These are phyloP conservation scores for Betta splendens DNA, from an alignment of 2,797 vertebrate genomes.

Conservation along the genomic window DNA sequence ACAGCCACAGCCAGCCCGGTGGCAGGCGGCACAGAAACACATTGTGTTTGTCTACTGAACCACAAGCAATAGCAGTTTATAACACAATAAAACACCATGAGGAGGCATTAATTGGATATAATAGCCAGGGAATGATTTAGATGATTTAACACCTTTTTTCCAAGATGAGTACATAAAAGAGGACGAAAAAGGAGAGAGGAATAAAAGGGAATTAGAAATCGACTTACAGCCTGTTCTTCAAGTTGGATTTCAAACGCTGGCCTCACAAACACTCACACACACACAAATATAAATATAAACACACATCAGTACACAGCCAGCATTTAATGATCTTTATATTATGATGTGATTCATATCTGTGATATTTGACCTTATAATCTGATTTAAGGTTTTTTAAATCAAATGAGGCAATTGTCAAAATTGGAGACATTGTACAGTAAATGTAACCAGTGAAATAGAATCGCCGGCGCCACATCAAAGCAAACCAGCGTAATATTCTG, in stretches of 20 bases:
- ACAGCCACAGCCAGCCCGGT: slow-evolving; percentile 75
- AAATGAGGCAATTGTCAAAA: background rate
- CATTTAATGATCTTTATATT: background rate
- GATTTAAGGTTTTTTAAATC: background rate
- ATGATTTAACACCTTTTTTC: slow-evolving; percentile 84
- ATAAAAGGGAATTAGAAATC: slow-evolving; percentile 65
- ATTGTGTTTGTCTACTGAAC: slow-evolving; percentile 94
- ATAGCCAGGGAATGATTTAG: slow-evolving; percentile 84
- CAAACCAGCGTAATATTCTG: slow-evolving; percentile 12
- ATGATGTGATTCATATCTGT: no score
- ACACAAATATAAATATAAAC: slow-evolving; percentile 12
- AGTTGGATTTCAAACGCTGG: slow-evolving; percentile 43
- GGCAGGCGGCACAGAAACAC: slow-evolving; percentile 83
- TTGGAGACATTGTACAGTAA: background rate
- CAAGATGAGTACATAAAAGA: slow-evolving; percentile 66
- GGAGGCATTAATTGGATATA: slow-evolving; percentile 93
- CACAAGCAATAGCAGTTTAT: slow-evolving; percentile 91
- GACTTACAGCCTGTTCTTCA: slow-evolving; percentile 47
- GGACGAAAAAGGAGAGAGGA: slow-evolving; percentile 61
- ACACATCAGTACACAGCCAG: slow-evolving; percentile 10
- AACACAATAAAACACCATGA: slow-evolving; percentile 93
- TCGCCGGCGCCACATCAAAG: slow-evolving; percentile 16
- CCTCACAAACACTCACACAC: slow-evolving; percentile 9
- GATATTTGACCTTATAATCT: no score
- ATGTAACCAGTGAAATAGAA: slow-evolving; percentile 30